phyloP scores from a whole-genome alignment of 2,113 vertebrate genomes.

The Microcebus ravelobensis region DNA sequence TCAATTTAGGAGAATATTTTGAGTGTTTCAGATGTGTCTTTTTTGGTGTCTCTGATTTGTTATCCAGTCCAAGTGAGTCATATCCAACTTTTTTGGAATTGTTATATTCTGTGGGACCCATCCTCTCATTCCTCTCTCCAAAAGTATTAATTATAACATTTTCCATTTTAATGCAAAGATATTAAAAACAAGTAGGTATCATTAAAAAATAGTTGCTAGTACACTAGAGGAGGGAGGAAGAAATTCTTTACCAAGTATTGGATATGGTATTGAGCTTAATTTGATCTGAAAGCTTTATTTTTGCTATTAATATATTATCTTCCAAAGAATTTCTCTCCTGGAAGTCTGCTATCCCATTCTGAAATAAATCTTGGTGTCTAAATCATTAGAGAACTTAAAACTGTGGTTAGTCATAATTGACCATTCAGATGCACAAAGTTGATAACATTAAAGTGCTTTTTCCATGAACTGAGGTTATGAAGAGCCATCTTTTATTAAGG shows the following conservation, averaged over 20 bases:
- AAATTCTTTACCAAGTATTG: constrained; percentile 28
- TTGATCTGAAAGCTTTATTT: constrained; percentile 37
- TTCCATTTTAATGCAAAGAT: constrained; percentile 43
- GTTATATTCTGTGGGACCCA: not conserved
- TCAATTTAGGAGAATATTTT: not conserved
- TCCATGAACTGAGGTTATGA: not conserved
- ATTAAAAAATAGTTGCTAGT: not conserved
- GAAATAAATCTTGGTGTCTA: constrained; percentile 12
- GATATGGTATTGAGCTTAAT: not conserved
- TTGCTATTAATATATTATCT: constrained; percentile 5
- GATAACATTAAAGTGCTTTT: not conserved
- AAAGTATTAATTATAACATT: not conserved
- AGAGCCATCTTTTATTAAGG: not conserved
- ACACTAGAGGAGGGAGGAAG: not conserved
- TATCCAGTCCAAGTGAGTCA: constrained; percentile 4
- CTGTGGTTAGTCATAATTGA: not conserved
- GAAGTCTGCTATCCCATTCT: not conserved
- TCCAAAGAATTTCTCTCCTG: not conserved
- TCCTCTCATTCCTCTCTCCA: constrained; percentile 16
- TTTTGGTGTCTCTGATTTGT: not conserved
- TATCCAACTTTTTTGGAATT: not conserved
- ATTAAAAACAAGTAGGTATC: not conserved
- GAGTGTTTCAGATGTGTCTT: not conserved
- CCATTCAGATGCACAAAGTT: not conserved
- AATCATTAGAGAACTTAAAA: constrained; percentile 35